Conservation (phyloP, 2,888 invertebrate genomes). For the Scelioninae gen. 1 region DNA sequence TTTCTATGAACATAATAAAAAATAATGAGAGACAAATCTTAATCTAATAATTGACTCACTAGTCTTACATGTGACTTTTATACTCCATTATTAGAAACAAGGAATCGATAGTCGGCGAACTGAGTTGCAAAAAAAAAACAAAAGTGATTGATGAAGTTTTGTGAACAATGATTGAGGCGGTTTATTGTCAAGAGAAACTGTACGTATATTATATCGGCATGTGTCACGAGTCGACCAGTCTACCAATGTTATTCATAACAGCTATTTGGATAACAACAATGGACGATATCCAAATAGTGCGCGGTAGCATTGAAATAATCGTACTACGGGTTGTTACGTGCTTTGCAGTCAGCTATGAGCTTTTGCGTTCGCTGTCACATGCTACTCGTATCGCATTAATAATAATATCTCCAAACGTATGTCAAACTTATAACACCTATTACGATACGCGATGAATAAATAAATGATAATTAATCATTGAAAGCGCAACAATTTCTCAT, state of each 20-base stretch:
- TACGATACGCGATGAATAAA: conserved; percentile 59
- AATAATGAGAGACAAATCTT: background rate
- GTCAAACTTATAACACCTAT: conserved; percentile 62
- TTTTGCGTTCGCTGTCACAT: conserved; percentile 54
- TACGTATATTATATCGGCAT: conserved; percentile 61
- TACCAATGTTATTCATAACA: conserved; percentile 63
- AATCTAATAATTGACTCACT: conserved; percentile 1
- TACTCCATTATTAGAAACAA: conserved; percentile 26
- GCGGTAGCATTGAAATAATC: conserved; percentile 64
- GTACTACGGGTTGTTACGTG: conserved; percentile 54
- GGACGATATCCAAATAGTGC: conserved; percentile 61
- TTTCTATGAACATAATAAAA: background rate
- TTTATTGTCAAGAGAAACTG: conserved; percentile 61
- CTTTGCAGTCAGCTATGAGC: conserved; percentile 40
- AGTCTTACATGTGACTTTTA: conserved; percentile 4
- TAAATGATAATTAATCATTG: conserved; percentile 41
- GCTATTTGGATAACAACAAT: conserved; percentile 69
- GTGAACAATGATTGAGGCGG: conserved; percentile 37
- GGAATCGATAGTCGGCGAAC: conserved; percentile 12
- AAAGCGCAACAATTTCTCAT: conserved; percentile 15
- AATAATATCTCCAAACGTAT: conserved; percentile 60
- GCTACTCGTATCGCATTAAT: conserved; percentile 57
- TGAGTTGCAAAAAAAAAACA: conserved; percentile 1
- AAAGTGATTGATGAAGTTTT: conserved; percentile 28
- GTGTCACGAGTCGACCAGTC: conserved; percentile 55